Percentiles rank a stretch among this genome's conserved stretches.
Evolutionary conservation across 23 tunicate species (phyloP).

Genomic region (Aplidium turbinatum): DNA sequence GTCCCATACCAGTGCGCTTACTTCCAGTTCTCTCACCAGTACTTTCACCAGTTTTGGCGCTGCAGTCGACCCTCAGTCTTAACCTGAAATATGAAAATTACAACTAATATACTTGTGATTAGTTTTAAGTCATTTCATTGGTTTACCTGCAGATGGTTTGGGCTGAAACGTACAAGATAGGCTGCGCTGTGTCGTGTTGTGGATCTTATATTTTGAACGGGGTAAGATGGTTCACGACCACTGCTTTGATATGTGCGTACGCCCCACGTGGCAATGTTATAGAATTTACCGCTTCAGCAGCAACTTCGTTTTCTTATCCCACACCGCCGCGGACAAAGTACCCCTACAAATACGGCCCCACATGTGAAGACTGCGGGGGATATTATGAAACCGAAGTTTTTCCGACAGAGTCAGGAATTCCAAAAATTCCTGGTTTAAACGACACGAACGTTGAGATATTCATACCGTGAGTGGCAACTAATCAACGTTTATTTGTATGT

Average conservation of each 20-base stretch:
- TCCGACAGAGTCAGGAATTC: too few species aligned
- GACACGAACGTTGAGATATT: too few species aligned
- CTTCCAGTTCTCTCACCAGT: too few species aligned
- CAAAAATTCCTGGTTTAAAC: too few species aligned
- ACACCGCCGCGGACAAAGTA: conserved; percentile 22
- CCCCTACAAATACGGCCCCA: conserved; percentile 42
- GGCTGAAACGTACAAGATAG: conserved; percentile 84
- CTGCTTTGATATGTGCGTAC: conserved; percentile 69
- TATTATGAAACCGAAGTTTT: not conserved
- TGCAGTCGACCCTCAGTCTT: too few species aligned
- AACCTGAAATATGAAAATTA: too few species aligned
- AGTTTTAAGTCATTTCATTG: too few species aligned
- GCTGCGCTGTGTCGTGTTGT: conserved; percentile 72
- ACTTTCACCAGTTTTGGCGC: too few species aligned
- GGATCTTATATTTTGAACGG: conserved; percentile 49
- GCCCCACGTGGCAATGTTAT: conserved; percentile 77
- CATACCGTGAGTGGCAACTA: too few species aligned
- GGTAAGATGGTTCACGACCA: conserved; percentile 49
- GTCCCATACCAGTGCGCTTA: too few species aligned
- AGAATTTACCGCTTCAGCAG: conserved; percentile 5
- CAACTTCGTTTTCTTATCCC: conserved; percentile 8
- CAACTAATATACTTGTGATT: too few species aligned
- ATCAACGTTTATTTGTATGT: not conserved
- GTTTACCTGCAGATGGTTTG: too few species aligned
- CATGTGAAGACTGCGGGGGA: conserved; percentile 46